Evolutionary conservation across 2,113 vertebrate species (phyloP).

Genomic region (Globicephala melas): DNA sequence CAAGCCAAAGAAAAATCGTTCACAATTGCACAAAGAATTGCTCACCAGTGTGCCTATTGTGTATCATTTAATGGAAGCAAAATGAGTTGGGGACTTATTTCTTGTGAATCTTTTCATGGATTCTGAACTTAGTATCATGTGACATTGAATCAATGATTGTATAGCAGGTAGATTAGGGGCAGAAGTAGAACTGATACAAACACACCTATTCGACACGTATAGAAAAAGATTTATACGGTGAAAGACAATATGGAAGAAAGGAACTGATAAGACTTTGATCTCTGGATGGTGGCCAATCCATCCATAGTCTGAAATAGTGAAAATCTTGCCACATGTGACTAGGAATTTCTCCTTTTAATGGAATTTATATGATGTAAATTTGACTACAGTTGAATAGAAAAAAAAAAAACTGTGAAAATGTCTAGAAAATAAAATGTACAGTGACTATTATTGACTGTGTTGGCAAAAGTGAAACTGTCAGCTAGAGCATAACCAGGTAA

Average conservation of each 20-base stretch:
- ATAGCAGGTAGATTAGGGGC: neutral
- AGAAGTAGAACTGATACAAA: neutral
- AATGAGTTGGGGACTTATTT: neutral
- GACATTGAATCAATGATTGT: neutral
- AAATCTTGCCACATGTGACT: neutral
- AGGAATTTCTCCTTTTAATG: neutral
- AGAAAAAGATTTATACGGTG: neutral
- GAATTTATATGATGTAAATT: neutral
- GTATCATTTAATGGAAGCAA: neutral
- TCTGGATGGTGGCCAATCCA: neutral
- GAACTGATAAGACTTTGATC: neutral
- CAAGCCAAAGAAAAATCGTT: neutral
- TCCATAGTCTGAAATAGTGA: neutral
- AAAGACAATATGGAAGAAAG: neutral
- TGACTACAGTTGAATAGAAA: neutral
- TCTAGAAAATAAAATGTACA: neutral
- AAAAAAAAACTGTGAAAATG: neutral
- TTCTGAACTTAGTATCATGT: neutral
- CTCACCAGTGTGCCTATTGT: neutral
- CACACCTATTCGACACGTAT: neutral
- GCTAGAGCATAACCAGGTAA: neutral
- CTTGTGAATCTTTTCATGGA: neutral
- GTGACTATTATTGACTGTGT: neutral
- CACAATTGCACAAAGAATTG: neutral
- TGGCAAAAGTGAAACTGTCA: neutral